phyloP scores from a whole-genome alignment of 2,888 invertebrate species.

The Cotesia congregata region DNA sequence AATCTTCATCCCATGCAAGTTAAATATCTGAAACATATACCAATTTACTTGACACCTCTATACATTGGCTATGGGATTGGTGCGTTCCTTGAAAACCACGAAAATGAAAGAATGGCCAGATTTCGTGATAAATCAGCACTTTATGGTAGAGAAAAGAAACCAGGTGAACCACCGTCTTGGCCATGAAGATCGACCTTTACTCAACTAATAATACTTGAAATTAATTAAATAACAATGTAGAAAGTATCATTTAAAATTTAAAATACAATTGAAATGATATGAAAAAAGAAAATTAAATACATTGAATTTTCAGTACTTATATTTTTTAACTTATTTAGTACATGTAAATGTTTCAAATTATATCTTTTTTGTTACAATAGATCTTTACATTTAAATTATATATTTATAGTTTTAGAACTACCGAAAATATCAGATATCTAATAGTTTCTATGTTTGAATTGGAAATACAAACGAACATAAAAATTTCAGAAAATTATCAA shows the following conservation, averaged over 20 bases:
- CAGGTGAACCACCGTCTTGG: slow-evolving; percentile 83
- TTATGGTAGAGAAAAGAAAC: slow-evolving; percentile 78
- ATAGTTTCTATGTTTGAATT: no score
- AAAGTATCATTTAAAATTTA: slow-evolving; percentile 13
- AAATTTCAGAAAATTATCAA: no score
- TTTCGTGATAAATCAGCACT: slow-evolving; percentile 86
- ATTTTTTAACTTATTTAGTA: slow-evolving; percentile 32
- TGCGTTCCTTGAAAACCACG: slow-evolving; percentile 77
- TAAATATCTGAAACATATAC: background rate
- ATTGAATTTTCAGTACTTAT: slow-evolving; percentile 9
- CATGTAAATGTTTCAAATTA: slow-evolving; percentile 17
- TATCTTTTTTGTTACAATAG: slow-evolving; percentile 13
- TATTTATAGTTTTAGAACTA: background rate
- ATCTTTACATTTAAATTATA: background rate
- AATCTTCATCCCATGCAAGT: background rate
- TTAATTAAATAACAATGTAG: slow-evolving; percentile 20
- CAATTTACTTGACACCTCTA: background rate
- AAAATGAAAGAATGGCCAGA: slow-evolving; percentile 79
- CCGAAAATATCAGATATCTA: no score
- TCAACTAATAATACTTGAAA: slow-evolving; percentile 5
- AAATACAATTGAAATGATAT: slow-evolving; percentile 17
- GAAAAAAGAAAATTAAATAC: slow-evolving; percentile 1
- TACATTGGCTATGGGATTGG: slow-evolving; percentile 68
- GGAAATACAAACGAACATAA: no score
- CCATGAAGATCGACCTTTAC: slow-evolving; percentile 69